Percentiles rank a stretch among this genome's conserved stretches.
Evolutionary conservation across 2,113 vertebrate species (phyloP).

Genomic region (Xyrauchen texanus): DNA sequence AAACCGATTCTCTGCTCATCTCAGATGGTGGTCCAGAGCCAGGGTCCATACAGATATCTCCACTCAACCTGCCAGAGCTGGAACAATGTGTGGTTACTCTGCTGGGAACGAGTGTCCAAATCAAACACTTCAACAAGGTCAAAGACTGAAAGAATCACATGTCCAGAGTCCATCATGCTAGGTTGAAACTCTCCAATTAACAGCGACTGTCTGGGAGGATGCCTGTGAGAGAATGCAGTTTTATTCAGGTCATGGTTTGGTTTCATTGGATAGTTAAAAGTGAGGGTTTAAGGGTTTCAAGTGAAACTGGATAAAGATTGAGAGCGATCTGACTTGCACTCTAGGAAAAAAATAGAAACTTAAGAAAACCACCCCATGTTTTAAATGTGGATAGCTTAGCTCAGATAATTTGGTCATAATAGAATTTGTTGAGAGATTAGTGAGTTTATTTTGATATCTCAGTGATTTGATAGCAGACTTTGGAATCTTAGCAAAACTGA

Average conservation of each 20-base stretch:
- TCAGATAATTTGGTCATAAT: no score
- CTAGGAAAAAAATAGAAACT: no score
- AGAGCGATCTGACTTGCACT: no score
- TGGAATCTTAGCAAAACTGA: no score
- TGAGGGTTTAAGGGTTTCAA: neutral
- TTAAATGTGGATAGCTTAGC: no score
- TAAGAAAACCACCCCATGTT: no score
- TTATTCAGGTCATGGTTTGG: neutral
- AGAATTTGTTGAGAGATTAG: no score
- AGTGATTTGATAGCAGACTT: no score
- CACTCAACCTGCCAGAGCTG: conserved; percentile 36
- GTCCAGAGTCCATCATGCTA: conserved; percentile 11
- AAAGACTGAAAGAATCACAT: no score
- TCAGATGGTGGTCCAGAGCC: conserved; percentile 51
- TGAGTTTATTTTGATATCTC: no score
- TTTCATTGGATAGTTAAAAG: neutral
- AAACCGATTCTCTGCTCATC: conserved; percentile 49
- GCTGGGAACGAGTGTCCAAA: neutral
- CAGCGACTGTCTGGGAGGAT: neutral
- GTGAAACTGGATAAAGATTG: no score
- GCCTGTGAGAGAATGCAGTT: neutral
- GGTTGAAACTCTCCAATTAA: conserved; percentile 10
- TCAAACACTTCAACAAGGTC: no score
- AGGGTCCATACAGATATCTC: conserved; percentile 28
- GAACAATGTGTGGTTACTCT: neutral